Evolutionary conservation across 30 jellyfish, hydroid and myxozoan genomes (phyloP), one percentile per base, ranked within the genome.

Genomic region (Hydractinia echinata): DNA sequence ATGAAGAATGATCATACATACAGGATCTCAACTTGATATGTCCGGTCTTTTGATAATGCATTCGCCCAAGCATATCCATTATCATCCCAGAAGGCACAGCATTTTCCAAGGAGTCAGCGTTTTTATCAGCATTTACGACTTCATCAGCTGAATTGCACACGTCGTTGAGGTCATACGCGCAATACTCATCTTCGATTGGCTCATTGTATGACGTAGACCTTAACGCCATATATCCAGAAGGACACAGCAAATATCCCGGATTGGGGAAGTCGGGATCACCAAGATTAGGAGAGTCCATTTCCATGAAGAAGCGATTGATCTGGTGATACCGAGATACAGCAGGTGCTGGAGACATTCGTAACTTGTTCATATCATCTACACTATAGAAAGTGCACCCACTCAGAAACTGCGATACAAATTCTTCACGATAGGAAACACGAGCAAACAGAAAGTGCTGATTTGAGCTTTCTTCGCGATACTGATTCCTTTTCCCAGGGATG

Each of bases 241-340:
- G 86, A 66, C 88, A 18, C 49, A 10, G 8, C 18, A 81, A 56
- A 54, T 64, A 64, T 6, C 88, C 88, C 10, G 88, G 86, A 67
- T 81, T 81, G 48, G 88, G 88, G 61, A 72, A 72, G 52, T 72
- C 82, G 72, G 30, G 82, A 50, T 72, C 82, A 20, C 71, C 16
- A 10, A 81, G 60, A 39, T 81, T 84, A 39, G 49, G 88, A 44
- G 54, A 72, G 5, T 74, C 85, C 5, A 44, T 56, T 21, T 66
- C 67, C 20, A 74, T 73, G 77, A 81, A 66, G 51, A 66, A 5
- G 30, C 86, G 10, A 15, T 20, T 5, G 10, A 64, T 55, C 76
- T 81, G 88, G 67, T 81, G 88, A 54, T 81, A 81, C 20, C 88
- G 54, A 11, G 88, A 81, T 7, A 81, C 88, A 5, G 85, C 88